phyloP scores from a whole-genome alignment of 1,140 invertebrate species.

The Drosophila busckii region DNA sequence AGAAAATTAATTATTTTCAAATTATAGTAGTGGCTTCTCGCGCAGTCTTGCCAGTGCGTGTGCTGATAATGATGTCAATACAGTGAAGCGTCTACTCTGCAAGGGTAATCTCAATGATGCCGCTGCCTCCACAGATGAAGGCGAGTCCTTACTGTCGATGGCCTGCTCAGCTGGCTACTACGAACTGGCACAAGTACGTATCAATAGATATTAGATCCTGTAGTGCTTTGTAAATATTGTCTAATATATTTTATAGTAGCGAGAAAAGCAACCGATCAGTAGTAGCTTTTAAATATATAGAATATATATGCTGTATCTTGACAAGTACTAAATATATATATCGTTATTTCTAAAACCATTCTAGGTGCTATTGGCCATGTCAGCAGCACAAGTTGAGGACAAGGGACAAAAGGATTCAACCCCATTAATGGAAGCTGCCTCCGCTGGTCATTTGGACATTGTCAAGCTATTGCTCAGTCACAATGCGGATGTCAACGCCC shows the following conservation, averaged over 20 bases:
- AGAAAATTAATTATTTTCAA: conserved; percentile 8
- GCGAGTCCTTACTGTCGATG: conserved; percentile 93
- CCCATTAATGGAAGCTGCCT: conserved; percentile 97
- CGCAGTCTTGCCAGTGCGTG: conserved; percentile 83
- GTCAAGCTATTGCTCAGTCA: conserved; percentile 94
- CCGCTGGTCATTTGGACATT: conserved; percentile 96
- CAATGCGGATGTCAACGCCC: conserved; percentile 97
- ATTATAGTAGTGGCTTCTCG: conserved; percentile 69
- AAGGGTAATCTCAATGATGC: conserved; percentile 95
- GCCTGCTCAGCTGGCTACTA: conserved; percentile 96
- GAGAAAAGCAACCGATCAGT: no score
- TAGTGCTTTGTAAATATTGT: no score
- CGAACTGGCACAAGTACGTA: conserved; percentile 91
- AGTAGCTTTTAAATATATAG: no score
- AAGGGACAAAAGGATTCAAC: conserved; percentile 95
- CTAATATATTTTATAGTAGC: no score
- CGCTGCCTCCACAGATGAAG: conserved; percentile 92
- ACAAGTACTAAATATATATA: no score
- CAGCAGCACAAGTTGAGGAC: conserved; percentile 98
- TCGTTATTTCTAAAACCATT: conserved; percentile 14
- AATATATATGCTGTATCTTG: no score
- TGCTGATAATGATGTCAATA: conserved; percentile 94
- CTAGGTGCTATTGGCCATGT: conserved; percentile 96
- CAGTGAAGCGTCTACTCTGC: conserved; percentile 92
- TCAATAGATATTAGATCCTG: no score